phyloP scores from a whole-genome alignment of 2,797 vertebrate species.

The Podarcis lilfordi region DNA sequence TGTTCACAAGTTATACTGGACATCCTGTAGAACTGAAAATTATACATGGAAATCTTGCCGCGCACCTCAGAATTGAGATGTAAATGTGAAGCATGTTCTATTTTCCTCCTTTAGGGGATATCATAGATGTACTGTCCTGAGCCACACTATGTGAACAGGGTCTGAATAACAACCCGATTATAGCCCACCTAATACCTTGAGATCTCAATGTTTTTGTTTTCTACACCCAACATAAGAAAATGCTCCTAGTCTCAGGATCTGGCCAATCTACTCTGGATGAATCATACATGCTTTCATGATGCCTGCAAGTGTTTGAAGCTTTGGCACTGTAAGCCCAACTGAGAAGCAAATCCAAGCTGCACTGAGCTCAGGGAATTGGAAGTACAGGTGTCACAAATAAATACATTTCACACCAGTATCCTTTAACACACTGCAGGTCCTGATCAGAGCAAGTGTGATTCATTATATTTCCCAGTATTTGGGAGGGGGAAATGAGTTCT shows the following conservation, averaged over 20 bases:
- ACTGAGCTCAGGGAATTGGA: neutral
- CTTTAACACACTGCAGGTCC: neutral
- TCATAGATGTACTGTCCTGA: neutral
- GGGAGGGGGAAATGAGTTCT: neutral
- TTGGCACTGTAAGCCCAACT: neutral
- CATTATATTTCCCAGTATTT: neutral
- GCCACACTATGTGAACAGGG: neutral
- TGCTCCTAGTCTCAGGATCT: neutral
- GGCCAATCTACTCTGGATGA: neutral
- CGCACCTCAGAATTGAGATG: neutral
- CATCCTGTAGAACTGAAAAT: neutral
- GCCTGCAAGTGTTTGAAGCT: neutral
- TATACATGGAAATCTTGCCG: neutral
- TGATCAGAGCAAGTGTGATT: neutral
- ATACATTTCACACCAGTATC: neutral
- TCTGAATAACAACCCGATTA: neutral
- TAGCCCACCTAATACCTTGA: neutral
- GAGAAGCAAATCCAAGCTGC: neutral
- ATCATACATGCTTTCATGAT: neutral
- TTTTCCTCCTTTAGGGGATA: neutral
- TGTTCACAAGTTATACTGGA: neutral
- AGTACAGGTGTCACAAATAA: neutral
- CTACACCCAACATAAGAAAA: conserved; percentile 2
- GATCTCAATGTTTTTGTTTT: neutral
- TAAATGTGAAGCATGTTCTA: neutral